Base-by-base conservation (phyloP, 2,888 invertebrate genomes). In the Euclidia mi region DNA sequence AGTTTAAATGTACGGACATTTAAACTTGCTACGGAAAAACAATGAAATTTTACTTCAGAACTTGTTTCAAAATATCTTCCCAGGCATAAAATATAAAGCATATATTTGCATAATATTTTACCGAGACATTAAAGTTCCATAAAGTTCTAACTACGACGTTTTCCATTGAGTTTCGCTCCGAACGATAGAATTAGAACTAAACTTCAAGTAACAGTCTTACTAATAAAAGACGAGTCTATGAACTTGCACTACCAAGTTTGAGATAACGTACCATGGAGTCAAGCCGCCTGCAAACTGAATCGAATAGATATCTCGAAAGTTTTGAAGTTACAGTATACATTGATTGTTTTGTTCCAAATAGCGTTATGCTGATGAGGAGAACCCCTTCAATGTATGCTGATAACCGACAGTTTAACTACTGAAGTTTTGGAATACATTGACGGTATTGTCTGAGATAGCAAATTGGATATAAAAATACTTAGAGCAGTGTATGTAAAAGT, bases 211-310 rank as follows among this genome's bases (percentile, higher is more conserved):
- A 81, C 66, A 67, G 68, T 76, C 70, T 63, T 65, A 70, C 76
- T 81, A 84, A 85, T 84, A 86, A 85, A 86, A 85, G 67, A 81
- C 78, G 72, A 76, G 79, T 81, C 67, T 66, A 71, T 73, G 78
- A 80, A 85, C 75, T 87, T 82, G 48, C 67, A 56, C 73, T 43
- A 64, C 58, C 57, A 77, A 84, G 77, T 85, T 86, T 72, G 68
- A 71, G 73, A 79, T 82, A 82, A 81, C 75, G 76, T 74, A 76
- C 77, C 65, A 80, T 80, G 78, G 77, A 84, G 81, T 76, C 76
- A 80, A 78, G 76, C 77, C 63, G 56, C 15, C 72, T 75, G 66
- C 64, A 65, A 80, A 75, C 78, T 75, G 67, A 25, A 25, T 25
- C 20, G 20, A 25, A 25, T 25, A 3, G 4, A 3, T 6, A 25